Evolutionary conservation across 2,797 vertebrate genomes (phyloP).

Genomic region (Eulemur coronatus): DNA sequence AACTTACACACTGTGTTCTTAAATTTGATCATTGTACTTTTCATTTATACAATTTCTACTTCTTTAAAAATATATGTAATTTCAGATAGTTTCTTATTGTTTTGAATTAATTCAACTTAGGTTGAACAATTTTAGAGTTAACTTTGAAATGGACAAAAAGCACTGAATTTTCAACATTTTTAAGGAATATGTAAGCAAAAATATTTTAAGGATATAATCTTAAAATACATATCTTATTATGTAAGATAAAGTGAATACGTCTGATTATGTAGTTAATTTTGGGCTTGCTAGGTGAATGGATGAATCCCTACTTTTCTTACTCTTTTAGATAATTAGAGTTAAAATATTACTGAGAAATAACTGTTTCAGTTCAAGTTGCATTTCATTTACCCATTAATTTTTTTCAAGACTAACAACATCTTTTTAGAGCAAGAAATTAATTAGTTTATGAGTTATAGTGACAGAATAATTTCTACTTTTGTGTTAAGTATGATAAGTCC

Average conservation of each 20-base stretch:
- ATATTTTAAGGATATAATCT: neutral
- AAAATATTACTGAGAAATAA: neutral
- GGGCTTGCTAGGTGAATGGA: neutral
- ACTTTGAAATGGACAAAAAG: neutral
- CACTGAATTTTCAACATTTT: neutral
- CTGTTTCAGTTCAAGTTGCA: slow-evolving; percentile 4
- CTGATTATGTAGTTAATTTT: neutral
- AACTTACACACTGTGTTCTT: neutral
- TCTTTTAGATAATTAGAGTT: neutral
- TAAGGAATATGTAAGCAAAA: neutral
- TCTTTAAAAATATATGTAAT: neutral
- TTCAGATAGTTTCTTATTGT: neutral
- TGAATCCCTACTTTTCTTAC: neutral
- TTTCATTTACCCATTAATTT: neutral
- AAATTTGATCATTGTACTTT: neutral
- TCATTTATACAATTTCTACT: neutral
- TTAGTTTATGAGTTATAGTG: neutral
- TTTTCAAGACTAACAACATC: neutral
- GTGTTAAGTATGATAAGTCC: neutral
- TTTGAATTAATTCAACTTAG: neutral
- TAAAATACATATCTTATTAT: neutral
- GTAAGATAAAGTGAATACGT: neutral
- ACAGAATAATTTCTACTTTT: neutral
- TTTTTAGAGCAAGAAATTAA: neutral
- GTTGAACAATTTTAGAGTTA: neutral